Evolutionary conservation across 2,888 invertebrate species (phyloP).

Genomic region (Brachyptera risi): DNA sequence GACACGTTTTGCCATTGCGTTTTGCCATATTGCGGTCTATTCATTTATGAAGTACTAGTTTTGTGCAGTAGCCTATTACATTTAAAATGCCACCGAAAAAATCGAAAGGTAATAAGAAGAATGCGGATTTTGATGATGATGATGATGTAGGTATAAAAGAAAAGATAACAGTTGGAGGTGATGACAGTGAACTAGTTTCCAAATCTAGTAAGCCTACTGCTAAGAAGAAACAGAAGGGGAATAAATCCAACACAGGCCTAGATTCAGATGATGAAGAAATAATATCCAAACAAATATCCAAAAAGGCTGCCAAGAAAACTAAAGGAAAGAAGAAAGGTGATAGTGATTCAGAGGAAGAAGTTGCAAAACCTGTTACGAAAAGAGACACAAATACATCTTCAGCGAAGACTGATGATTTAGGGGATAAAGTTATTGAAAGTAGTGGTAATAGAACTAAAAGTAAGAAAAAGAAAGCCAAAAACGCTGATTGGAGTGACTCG

Average conservation of each 20-base stretch:
- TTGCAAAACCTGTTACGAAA: conserved; percentile 33
- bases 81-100: conserved; percentile 37
- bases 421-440: conserved; percentile 24
- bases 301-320: conserved; percentile 33
- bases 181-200: conserved; percentile 28
- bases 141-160: too few relatives aligned
- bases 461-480: conserved; percentile 28
- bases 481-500: conserved; percentile 25
- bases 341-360: conserved; percentile 29
- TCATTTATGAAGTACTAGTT: background rate
- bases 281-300: conserved; percentile 32
- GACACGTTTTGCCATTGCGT: too few relatives aligned
- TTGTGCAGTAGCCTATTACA: background rate
- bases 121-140: conserved; percentile 26
- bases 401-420: conserved; percentile 28
- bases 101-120: conserved; percentile 36
- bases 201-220: conserved; percentile 27
- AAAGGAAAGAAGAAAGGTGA: conserved; percentile 35
- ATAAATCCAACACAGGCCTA: conserved; percentile 42
- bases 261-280: conserved; percentile 35
- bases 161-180: conserved; percentile 28
- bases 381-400: conserved; percentile 44
- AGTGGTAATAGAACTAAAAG: conserved; percentile 16
- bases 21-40: conserved; percentile 1
- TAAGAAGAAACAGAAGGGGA: conserved; percentile 34